These are phyloP conservation scores for Sylvia borin DNA, from an alignment of 2,797 vertebrate genomes.

Conservation along the genomic window DNA sequence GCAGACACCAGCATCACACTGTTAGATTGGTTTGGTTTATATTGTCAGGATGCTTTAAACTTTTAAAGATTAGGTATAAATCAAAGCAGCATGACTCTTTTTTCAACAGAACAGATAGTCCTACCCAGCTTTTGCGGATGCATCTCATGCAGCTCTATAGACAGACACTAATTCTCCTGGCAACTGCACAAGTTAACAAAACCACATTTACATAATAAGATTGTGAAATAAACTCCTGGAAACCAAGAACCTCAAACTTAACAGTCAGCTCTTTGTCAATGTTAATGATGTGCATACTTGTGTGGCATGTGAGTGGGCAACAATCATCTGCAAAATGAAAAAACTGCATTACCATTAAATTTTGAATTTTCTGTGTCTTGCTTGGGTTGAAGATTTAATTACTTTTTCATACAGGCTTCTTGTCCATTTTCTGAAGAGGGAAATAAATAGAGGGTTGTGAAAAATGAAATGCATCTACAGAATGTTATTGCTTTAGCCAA, in stretches of 20 bases:
- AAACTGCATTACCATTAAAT: background rate
- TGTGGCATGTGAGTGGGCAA: background rate
- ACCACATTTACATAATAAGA: constrained; percentile 27
- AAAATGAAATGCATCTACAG: background rate
- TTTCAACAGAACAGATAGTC: background rate
- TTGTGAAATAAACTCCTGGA: constrained; percentile 43
- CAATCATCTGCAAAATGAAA: constrained; percentile 14
- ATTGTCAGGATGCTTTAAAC: background rate
- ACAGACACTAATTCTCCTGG: background rate
- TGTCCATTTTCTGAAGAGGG: constrained; percentile 3
- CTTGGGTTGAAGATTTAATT: constrained; percentile 35
- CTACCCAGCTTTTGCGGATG: background rate
- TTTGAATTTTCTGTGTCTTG: constrained; percentile 20
- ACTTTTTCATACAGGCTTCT: constrained; percentile 3
- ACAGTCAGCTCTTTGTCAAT: background rate
- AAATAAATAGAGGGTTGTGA: background rate
- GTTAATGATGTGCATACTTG: background rate
- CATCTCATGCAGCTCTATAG: background rate
- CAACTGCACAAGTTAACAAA: background rate
- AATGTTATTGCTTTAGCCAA: constrained; percentile 3
- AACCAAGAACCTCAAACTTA: constrained; percentile 14
- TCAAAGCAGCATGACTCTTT: constrained; percentile 1
- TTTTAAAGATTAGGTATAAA: constrained; percentile 47
- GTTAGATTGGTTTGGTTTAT: background rate
- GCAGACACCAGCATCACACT: background rate